phyloP scores from a whole-genome alignment of 2,797 vertebrate species.

The Huso huso region DNA sequence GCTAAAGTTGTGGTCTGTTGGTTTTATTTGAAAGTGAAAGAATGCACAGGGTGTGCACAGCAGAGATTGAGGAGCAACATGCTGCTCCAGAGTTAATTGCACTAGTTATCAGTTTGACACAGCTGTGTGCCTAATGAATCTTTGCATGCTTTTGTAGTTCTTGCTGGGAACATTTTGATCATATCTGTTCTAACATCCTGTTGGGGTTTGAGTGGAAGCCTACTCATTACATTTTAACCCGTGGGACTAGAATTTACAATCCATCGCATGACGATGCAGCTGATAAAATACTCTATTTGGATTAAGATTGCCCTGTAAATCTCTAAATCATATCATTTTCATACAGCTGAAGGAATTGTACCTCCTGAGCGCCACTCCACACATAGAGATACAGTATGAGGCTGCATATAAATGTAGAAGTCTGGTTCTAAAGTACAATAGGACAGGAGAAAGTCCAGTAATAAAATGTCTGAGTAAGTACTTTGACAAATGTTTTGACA shows the following conservation, averaged over 20 bases:
- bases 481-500: too few species aligned
- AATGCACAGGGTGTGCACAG: neutral
- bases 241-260: conserved; percentile 2
- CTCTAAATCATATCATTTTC: neutral
- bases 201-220: neutral
- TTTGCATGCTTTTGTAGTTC: neutral
- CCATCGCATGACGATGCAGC: neutral
- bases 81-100: conserved; percentile 7
- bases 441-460: too few species aligned
- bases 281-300: neutral
- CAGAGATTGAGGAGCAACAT: conserved; percentile 5
- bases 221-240: neutral
- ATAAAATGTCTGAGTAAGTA: too few species aligned
- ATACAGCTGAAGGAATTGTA: neutral
- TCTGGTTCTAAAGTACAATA: too few species aligned
- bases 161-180: conserved; percentile 5
- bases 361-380: too few species aligned
- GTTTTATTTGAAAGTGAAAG: neutral
- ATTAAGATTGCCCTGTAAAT: neutral
- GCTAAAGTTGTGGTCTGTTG: neutral
- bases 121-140: conserved; percentile 9
- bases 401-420: too few species aligned
- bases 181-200: neutral
- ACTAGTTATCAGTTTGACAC: conserved; percentile 1
- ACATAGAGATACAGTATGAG: too few species aligned